Base-by-base conservation (phyloP, 2,888 invertebrate species). In the Drosophila kambysellisi region DNA sequence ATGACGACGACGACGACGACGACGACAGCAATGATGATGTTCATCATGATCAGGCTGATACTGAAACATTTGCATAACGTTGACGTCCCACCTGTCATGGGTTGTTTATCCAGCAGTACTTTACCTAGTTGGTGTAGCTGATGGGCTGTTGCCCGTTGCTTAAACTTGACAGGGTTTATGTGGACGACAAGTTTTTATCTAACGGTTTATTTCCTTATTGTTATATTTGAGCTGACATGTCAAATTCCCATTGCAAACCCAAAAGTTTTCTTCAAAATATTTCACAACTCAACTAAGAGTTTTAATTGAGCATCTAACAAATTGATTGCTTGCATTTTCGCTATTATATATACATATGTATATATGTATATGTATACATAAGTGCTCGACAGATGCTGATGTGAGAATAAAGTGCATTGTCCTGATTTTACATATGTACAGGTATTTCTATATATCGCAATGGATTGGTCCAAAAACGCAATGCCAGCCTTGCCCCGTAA, bases 11-110 rank as follows among this genome's bases (percentile, higher is more conserved):
- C 20, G 1, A 25, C 20, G 1, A 25, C 20, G 20, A 17, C 46
- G 58, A 25, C 37, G 15, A 37, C 46, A 33, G 33, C 41, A 48
- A 35, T 48, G 50, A 51, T 46, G 48, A 30, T 62, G 50, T 8
- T 48, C 25, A 7, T 50, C 48, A 11, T 59, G 25, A 33, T 41
- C 56, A n/a, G 41, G 41, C 25, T 54, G 61, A 52, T 33, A 15
- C 39, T 39, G 43, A 37, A 41, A n/a, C 20, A 73, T 82, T 79
- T 82, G 82, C 82, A 78, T 78, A 78, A 78, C 63, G 56, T 43
- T 41, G 29, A 33, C 64, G 32, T 25, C 64, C 25, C 0, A 12
- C 5, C 29, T 30, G 9, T 0, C 29, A 56, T 25, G 37, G 59
- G 3, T 25, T 25, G 30, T 46, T 46, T 33, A 33, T 17, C 12